Conservation (phyloP, 2,113 vertebrate species). For the Leiothrix lutea region DNA sequence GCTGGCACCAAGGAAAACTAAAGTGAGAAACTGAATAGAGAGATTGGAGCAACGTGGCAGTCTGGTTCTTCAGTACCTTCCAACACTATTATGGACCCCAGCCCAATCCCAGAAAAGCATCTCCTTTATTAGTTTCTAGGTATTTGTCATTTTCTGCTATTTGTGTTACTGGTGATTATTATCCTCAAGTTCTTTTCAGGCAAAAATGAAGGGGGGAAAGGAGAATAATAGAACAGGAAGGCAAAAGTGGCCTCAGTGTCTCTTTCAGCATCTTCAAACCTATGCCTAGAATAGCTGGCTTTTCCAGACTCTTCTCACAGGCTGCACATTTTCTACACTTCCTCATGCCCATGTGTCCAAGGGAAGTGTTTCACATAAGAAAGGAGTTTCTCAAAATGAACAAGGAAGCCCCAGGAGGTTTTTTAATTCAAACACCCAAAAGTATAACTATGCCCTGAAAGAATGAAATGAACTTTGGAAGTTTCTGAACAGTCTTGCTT, state of each 20-base stretch:
- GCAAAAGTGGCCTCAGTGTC: neutral
- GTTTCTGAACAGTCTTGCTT: neutral
- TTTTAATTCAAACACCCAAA: constrained; percentile 39
- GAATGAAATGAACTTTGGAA: neutral
- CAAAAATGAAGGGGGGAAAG: neutral
- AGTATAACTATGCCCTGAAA: neutral
- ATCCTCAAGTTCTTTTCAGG: neutral
- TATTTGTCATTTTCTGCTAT: neutral
- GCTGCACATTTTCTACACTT: neutral
- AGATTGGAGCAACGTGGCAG: neutral
- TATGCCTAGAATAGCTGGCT: neutral
- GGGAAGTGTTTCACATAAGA: neutral
- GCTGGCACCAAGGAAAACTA: neutral
- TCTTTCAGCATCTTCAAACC: neutral
- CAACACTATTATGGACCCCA: neutral
- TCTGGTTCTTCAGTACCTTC: neutral
- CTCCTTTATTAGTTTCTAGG: neutral
- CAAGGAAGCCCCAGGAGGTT: constrained; percentile 10
- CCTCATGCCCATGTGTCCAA: neutral
- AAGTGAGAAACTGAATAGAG: neutral
- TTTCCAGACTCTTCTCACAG: neutral
- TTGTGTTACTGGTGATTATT: neutral
- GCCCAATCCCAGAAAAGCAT: neutral
- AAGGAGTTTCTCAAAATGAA: neutral
- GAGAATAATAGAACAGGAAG: neutral